Conservation (phyloP, 2,797 vertebrate species). For the Sebastes glaucus region DNA sequence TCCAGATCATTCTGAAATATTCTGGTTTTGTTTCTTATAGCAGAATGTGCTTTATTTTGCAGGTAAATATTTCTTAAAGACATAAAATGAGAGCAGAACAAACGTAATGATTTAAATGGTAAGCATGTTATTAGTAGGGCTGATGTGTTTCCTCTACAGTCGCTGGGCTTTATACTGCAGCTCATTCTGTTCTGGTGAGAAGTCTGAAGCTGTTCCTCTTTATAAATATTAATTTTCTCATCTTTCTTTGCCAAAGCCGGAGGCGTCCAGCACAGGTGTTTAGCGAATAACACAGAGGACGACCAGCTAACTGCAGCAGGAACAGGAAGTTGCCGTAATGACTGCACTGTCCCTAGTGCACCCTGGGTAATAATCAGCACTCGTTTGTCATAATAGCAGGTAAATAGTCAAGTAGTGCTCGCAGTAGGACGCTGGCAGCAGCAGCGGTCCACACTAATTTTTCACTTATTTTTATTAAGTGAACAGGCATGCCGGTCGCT, state of each 20-base stretch:
- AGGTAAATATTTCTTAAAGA: background rate
- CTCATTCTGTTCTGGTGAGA: slow-evolving; percentile 48
- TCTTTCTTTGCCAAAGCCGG: slow-evolving; percentile 64
- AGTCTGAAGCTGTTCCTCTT: slow-evolving; percentile 55
- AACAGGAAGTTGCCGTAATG: slow-evolving; percentile 75
- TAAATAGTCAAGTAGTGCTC: slow-evolving; percentile 68
- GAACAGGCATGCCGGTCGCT: background rate
- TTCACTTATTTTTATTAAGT: slow-evolving; percentile 56
- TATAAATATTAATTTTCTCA: slow-evolving; percentile 69
- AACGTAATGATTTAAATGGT: background rate
- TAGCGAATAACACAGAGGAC: slow-evolving; percentile 68
- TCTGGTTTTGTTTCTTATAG: background rate
- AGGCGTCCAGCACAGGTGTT: slow-evolving; percentile 75
- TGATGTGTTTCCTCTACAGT: background rate
- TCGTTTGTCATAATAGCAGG: slow-evolving; percentile 81
- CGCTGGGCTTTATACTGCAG: background rate
- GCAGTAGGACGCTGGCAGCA: slow-evolving; percentile 56
- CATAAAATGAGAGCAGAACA: background rate
- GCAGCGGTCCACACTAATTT: slow-evolving; percentile 35
- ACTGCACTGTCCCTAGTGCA: slow-evolving; percentile 71
- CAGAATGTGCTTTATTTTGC: background rate
- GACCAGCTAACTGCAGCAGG: slow-evolving; percentile 63
- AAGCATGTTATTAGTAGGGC: background rate
- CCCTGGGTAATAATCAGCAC: slow-evolving; percentile 80
- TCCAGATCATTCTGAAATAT: background rate